Percentiles rank a stretch among this genome's conserved stretches.
Evolutionary conservation across 2,888 invertebrate species (phyloP).

Genomic region (Phyllotreta striolata): DNA sequence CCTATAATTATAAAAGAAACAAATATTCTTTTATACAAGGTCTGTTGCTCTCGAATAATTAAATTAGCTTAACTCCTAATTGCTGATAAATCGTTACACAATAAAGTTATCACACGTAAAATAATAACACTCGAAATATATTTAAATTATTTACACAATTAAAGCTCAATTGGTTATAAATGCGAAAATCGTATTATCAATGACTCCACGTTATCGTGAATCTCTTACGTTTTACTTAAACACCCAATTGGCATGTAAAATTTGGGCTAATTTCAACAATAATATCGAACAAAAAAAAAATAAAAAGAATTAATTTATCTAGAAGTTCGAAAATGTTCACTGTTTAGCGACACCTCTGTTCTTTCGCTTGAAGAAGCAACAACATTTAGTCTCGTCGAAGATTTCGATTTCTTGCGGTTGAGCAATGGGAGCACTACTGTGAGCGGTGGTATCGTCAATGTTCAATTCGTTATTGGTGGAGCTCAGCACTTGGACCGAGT

Average conservation of each 20-base stretch:
- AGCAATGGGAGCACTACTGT: conserved; percentile 97
- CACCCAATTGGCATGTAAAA: conserved; percentile 26
- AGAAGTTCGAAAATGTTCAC: conserved; percentile 43
- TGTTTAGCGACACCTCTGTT: conserved; percentile 74
- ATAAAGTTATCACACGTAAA: too few relatives aligned
- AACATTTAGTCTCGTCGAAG: conserved; percentile 96
- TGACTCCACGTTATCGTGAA: too few relatives aligned
- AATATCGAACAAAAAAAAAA: conserved; percentile 5
- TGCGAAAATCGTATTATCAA: too few relatives aligned
- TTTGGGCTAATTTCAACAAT: conserved; percentile 33
- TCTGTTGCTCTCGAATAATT: too few relatives aligned
- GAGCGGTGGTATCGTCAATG: conserved; percentile 94
- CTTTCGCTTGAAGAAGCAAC: conserved; percentile 99
- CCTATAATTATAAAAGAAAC: too few relatives aligned
- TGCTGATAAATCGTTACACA: too few relatives aligned
- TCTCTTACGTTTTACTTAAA: neutral
- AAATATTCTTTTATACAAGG: too few relatives aligned
- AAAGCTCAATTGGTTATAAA: too few relatives aligned
- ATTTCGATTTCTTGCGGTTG: conserved; percentile 92
- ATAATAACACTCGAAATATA: conserved; percentile 7
- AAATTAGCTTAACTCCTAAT: too few relatives aligned
- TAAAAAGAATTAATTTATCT: conserved; percentile 24
- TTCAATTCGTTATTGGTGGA: conserved; percentile 96
- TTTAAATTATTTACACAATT: too few relatives aligned
- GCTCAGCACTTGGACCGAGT: conserved; percentile 98